These are phyloP conservation scores for Thysanoteuthis rhombus DNA, from an alignment of 2,888 invertebrate genomes.

Conservation along the genomic window DNA sequence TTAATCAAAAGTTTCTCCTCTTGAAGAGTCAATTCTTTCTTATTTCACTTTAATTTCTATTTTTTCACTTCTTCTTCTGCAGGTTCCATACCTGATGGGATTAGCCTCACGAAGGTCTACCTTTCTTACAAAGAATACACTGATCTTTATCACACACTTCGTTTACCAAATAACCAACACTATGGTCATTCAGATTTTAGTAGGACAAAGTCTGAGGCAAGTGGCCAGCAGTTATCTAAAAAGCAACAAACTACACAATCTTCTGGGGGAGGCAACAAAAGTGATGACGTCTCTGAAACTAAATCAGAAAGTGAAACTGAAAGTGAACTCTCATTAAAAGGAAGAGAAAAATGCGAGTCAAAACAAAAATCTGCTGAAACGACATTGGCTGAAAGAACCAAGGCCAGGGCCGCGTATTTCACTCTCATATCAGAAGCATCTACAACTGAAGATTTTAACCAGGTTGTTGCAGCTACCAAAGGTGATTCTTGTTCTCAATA, in stretches of 20 bases:
- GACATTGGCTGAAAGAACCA: neutral
- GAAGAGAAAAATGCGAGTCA: neutral
- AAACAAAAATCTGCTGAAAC: neutral
- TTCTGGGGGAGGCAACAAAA: neutral
- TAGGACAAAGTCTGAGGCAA: neutral
- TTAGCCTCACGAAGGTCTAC: neutral
- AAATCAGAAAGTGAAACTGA: conserved; percentile 27
- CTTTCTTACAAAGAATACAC: neutral
- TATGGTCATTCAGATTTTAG: neutral
- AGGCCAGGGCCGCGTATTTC: conserved; percentile 18
- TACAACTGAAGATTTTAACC: neutral
- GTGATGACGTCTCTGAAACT: neutral
- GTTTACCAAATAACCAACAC: conserved; percentile 13
- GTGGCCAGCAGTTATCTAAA: neutral
- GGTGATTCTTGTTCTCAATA: neutral
- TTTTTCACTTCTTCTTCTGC: neutral
- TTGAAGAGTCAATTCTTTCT: too few relatives aligned
- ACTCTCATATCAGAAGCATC: conserved; percentile 23
- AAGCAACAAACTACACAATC: neutral
- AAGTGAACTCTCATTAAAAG: conserved; percentile 1
- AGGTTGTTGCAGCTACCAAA: neutral
- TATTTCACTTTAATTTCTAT: neutral
- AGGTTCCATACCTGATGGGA: conserved; percentile 15
- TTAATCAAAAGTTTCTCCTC: too few relatives aligned
- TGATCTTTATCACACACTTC: neutral